Evolutionary conservation across 1,140 invertebrate species (phyloP), one percentile per base, ranked within the genome.

Genomic region (Helicoverpa armigera): DNA sequence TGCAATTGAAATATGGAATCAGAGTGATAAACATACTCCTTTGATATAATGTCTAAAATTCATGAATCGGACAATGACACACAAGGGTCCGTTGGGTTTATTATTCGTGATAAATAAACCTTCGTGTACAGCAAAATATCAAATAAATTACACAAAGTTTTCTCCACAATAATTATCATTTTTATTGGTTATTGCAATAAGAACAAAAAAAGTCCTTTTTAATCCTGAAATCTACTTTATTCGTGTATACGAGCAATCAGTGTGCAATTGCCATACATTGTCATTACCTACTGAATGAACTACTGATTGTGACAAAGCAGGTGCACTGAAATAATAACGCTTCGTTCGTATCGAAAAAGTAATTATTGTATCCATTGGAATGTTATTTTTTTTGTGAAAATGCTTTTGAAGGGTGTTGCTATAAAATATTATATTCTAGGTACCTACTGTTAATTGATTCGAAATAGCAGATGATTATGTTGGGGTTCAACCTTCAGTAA

Each of bases 221-320:
- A 54, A 54, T 51, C 29, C 54, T 72, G 14, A 53, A 72, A 72
- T 72, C 18, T 53, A 31, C 69, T 72, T 72, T 54, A 43, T 54
- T 35, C 48, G 43, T 43, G 53, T 73, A 43, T 13, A 14, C 1
- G 23, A 43, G 53, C 70, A 73, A 73, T 73, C 70, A 73, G 70
- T 16, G 51, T 58, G 70, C 70, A 35, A 73, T 73, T 73, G 53
- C 70, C 70, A 18, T 73, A 50, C 13, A 73, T 73, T 73, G 70
- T 56, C 70, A 73, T 73, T 73, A 73, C 53, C n/a, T 31, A 58
- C 56, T 31, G 70, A 73, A 58, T 58, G 53, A 35, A 73, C 31
- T 18, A n/a, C 29, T 73, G 53, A 73, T 73, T 73, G 53, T 7
- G 18, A 73, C 53, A 58, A 73, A 58, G 31, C 53, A 73, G 53